These are phyloP conservation scores for Linnaemya tessellans DNA, from an alignment of 2,888 invertebrate species.

Conservation along the genomic window DNA sequence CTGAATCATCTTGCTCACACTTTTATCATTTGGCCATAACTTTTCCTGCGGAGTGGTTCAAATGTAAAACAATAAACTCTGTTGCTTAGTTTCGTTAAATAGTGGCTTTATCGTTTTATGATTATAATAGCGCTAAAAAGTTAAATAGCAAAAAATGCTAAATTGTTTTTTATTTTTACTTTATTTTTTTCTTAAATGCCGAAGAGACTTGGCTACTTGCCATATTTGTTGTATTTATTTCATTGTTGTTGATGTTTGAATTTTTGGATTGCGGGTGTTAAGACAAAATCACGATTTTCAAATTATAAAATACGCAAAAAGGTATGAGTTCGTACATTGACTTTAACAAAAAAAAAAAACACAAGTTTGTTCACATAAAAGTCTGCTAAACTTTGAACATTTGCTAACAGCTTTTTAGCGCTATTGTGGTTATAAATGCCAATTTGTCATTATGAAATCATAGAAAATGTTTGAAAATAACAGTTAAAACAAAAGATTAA, in stretches of 20 bases:
- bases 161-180: slow-evolving; percentile 43
- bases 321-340: slow-evolving; percentile 61
- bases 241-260: not conserved
- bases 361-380: slow-evolving; percentile 8
- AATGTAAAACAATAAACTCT: slow-evolving; percentile 56
- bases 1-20: slow-evolving; percentile 52
- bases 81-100: not conserved
- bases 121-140: slow-evolving; percentile 29
- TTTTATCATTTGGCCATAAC: slow-evolving; percentile 11
- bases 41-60: not conserved
- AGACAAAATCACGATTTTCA: slow-evolving; percentile 73
- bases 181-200: slow-evolving; percentile 21
- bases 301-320: slow-evolving; percentile 72
- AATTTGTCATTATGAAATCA: slow-evolving; percentile 61
- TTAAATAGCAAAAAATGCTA: slow-evolving; percentile 30
- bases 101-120: slow-evolving; percentile 18
- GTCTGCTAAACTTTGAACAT: slow-evolving; percentile 9
- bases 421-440: not conserved
- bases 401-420: slow-evolving; percentile 32
- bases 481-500: slow-evolving; percentile 55
- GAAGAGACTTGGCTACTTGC: slow-evolving; percentile 32
- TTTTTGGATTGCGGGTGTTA: slow-evolving; percentile 68
- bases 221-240: slow-evolving; percentile 23
- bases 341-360: slow-evolving; percentile 33
- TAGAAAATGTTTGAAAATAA: slow-evolving; percentile 41